Evolutionary conservation across 1,140 invertebrate genomes (phyloP), one percentile per base, ranked within the genome.

Genomic region (Cydia strobilella): DNA sequence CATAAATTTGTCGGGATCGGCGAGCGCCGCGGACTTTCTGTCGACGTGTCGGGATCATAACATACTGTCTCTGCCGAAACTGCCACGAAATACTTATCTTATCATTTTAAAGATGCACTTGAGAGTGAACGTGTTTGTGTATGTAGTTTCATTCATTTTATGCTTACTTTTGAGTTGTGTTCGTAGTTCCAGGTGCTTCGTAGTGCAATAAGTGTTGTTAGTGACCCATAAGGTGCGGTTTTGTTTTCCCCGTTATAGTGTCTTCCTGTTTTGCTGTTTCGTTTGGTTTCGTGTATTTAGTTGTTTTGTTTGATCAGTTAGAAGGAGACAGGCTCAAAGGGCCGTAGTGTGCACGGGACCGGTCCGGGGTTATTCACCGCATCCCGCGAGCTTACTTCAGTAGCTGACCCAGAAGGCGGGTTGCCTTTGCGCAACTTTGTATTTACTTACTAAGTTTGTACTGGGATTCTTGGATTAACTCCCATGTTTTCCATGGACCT

Each of bases 11-110:
- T 15, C 27, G 12, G 63, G 27, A 15, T 66, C 63, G 23, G 13
- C 31, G 65, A 18, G 31, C 65, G 27, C 27, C 65, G 65, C 65
- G 54, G 27, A 25, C 18, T 18, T 31, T 23, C 25, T 63, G 54
- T 65, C 59, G 48, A 73, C 72, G 72, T 73, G 72, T 48, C 48
- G 39, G 54, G 73, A 74, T 12, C 27, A 69, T 69, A 69, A 65
- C 73, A 45, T 74, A 45, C 20, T 62, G 73, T 66, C 27, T 25
- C 15, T 23, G 15, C 45, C 27, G 18, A 39, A 69, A 35, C 65
- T 35, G 65, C 65, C 65, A 69, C 65, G 31, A 69, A 4, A 35
- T 69, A 35, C 31, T 63, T 69, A 69, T 69, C 65, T 69, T 69
- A 69, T 69, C 65, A 42, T 69, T 18, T 18, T 12, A 0, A 69